These are phyloP conservation scores for Cecidostiba fungosa DNA, from an alignment of 2,888 invertebrate genomes.

Conservation along the genomic window DNA sequence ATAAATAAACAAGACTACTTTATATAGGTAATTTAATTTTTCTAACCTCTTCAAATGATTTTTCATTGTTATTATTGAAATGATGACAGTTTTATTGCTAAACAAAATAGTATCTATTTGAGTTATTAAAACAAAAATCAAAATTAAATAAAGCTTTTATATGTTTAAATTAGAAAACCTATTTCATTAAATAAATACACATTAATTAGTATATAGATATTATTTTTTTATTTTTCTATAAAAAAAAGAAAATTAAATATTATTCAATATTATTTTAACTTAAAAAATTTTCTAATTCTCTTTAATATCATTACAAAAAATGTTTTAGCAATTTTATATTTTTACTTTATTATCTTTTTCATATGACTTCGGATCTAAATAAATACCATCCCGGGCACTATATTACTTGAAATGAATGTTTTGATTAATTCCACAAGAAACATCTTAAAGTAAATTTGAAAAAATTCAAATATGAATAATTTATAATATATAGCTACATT, in stretches of 20 bases:
- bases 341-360: neutral
- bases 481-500: no score
- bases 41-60: conserved; percentile 12
- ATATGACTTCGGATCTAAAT: neutral
- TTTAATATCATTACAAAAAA: neutral
- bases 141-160: neutral
- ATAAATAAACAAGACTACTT: neutral
- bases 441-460: no score
- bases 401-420: neutral
- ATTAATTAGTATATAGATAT: neutral
- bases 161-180: no score
- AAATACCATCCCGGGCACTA: neutral
- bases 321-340: neutral
- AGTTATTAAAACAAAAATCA: neutral
- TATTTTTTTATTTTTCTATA: neutral
- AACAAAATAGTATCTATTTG: conserved; percentile 1
- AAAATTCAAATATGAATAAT: no score
- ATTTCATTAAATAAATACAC: neutral
- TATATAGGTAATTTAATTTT: neutral
- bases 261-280: neutral
- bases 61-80: neutral
- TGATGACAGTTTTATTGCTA: neutral
- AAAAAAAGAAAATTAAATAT: neutral
- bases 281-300: neutral
- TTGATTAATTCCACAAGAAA: neutral